These are phyloP conservation scores for Brassicogethes aeneus DNA, from an alignment of 2,888 invertebrate species.

Conservation along the genomic window DNA sequence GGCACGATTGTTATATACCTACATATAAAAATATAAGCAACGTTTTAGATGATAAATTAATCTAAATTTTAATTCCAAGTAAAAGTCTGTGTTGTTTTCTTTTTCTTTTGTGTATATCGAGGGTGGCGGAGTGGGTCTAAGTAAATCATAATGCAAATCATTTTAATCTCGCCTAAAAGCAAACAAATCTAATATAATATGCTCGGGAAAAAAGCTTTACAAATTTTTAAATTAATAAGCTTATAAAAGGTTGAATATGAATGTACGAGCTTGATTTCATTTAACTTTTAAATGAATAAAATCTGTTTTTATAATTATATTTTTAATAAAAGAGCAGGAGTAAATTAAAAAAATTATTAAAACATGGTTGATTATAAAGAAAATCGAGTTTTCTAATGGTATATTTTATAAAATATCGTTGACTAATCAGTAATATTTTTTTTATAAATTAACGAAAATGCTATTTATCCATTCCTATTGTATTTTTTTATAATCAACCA, in stretches of 20 bases:
- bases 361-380: no score
- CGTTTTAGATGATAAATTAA: conserved; percentile 22
- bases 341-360: no score
- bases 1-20: conserved; percentile 18
- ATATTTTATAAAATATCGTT: no score
- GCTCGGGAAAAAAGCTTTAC: conserved; percentile 12
- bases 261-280: background rate
- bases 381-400: no score
- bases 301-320: no score
- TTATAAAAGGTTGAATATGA: background rate
- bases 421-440: no score
- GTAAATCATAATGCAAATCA: conserved; percentile 33
- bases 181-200: conserved; percentile 31
- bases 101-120: conserved; percentile 24
- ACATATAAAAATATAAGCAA: conserved; percentile 1
- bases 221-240: conserved; percentile 3
- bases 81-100: conserved; percentile 22
- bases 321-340: no score
- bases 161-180: conserved; percentile 33
- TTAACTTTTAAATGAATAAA: no score
- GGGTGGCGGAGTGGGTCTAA: conserved; percentile 21
- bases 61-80: conserved; percentile 29
- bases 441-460: no score
- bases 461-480: no score
- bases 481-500: no score